Evolutionary conservation across 2,113 vertebrate species (phyloP).

Genomic region (Reinhardtius hippoglossoides): DNA sequence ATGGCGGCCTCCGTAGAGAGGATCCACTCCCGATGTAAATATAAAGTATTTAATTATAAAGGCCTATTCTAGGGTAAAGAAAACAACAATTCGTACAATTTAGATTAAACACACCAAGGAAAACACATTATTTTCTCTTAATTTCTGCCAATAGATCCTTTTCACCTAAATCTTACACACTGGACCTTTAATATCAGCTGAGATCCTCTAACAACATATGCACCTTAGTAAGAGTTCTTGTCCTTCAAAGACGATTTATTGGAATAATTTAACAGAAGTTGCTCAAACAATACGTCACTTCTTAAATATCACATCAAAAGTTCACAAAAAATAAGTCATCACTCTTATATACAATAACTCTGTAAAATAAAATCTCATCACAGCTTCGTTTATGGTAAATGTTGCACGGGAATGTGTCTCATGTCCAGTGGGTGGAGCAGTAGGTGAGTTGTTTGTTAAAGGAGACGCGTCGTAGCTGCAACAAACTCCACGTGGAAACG

Average conservation of each 20-base stretch:
- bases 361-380: neutral
- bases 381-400: neutral
- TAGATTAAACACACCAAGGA: too few relatives aligned
- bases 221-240: too few relatives aligned
- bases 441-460: neutral
- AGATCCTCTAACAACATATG: too few relatives aligned
- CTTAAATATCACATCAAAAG: conserved; percentile 33
- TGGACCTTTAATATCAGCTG: too few relatives aligned
- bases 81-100: too few relatives aligned
- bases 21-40: too few relatives aligned
- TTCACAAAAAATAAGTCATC: conserved; percentile 1
- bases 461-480: neutral
- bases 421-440: conserved; percentile 39
- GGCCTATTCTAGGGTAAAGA: too few relatives aligned
- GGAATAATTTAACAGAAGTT: conserved; percentile 1
- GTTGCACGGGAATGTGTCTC: neutral
- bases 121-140: too few relatives aligned
- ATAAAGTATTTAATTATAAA: too few relatives aligned
- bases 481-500: neutral
- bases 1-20: too few relatives aligned
- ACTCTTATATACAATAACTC: conserved; percentile 35
- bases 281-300: conserved; percentile 12
- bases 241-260: conserved; percentile 14
- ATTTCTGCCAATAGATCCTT: too few relatives aligned
- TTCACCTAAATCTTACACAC: too few relatives aligned